Evolutionary conservation across 1,140 invertebrate species (phyloP).

Genomic region (Drusus annulatus): DNA sequence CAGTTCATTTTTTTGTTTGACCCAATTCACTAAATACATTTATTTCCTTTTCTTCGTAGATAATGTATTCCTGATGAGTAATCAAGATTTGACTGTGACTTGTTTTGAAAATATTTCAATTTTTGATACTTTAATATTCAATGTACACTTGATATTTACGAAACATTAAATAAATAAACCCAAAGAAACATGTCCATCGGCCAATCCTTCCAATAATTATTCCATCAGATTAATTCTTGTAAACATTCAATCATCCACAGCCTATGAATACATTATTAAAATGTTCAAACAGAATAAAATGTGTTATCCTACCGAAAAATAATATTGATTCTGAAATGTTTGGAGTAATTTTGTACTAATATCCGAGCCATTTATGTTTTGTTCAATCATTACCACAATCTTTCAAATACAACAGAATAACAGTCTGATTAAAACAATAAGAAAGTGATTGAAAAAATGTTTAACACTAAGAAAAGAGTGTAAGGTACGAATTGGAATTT

Average conservation of each 20-base stretch:
- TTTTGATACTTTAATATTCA: constrained; percentile 12
- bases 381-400: background rate
- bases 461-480: constrained; percentile 8
- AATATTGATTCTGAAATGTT: background rate
- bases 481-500: background rate
- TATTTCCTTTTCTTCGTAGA: too few relatives aligned
- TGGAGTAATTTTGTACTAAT: constrained; percentile 13
- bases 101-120: background rate
- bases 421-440: constrained; percentile 11
- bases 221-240: constrained; percentile 36
- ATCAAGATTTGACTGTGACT: background rate
- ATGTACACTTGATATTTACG: constrained; percentile 2
- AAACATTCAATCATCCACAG: constrained; percentile 18
- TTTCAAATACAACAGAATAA: constrained; percentile 17
- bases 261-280: background rate
- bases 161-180: constrained; percentile 30
- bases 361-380: constrained; percentile 21
- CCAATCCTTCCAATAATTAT: constrained; percentile 53
- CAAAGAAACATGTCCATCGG: constrained; percentile 45
- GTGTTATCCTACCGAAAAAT: background rate
- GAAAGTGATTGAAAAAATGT: background rate
- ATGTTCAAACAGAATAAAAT: background rate
- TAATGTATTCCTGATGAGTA: too few relatives aligned
- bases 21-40: too few relatives aligned
- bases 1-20: too few relatives aligned